These are phyloP conservation scores for Eucera pruinosa DNA, from an alignment of 2,888 invertebrate species.

Conservation along the genomic window DNA sequence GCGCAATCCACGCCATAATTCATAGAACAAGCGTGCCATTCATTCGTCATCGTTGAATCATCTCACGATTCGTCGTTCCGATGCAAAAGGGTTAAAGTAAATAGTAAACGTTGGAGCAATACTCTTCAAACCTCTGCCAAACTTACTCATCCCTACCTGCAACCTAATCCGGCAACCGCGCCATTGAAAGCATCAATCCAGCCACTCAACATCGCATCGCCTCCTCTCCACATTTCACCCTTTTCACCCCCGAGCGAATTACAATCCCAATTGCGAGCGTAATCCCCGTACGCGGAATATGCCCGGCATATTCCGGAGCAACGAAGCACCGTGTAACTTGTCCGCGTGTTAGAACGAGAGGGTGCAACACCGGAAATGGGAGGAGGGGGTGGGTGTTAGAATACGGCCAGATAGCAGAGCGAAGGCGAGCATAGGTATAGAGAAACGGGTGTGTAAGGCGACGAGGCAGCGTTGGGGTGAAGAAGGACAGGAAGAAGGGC, in stretches of 20 bases:
- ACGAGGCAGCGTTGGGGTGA: slow-evolving; percentile 44
- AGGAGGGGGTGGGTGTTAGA: slow-evolving; percentile 71
- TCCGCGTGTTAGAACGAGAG: slow-evolving; percentile 13
- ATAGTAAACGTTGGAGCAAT: too few relatives aligned
- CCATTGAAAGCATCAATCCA: background rate
- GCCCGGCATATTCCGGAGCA: slow-evolving; percentile 1
- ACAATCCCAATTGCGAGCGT: slow-evolving; percentile 3
- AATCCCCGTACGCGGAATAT: background rate
- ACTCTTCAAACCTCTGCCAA: background rate
- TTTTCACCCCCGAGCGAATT: background rate
- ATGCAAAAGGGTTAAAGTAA: too few relatives aligned
- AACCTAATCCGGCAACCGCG: background rate
- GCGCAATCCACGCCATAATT: too few relatives aligned
- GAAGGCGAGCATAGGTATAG: slow-evolving; percentile 59
- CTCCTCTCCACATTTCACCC: background rate
- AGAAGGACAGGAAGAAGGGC: slow-evolving; percentile 57
- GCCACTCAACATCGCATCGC: too few relatives aligned
- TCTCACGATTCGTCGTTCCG: too few relatives aligned
- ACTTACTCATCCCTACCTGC: background rate
- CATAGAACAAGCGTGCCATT: too few relatives aligned
- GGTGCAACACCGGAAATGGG: slow-evolving; percentile 69
- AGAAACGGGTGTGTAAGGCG: slow-evolving; percentile 57
- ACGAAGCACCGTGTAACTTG: background rate
- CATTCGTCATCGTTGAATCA: too few relatives aligned
- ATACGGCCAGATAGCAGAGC: slow-evolving; percentile 74